Evolutionary conservation across 53 echinoderm and acorn worm species (phyloP).

Genomic region (Luidia sarsii): DNA sequence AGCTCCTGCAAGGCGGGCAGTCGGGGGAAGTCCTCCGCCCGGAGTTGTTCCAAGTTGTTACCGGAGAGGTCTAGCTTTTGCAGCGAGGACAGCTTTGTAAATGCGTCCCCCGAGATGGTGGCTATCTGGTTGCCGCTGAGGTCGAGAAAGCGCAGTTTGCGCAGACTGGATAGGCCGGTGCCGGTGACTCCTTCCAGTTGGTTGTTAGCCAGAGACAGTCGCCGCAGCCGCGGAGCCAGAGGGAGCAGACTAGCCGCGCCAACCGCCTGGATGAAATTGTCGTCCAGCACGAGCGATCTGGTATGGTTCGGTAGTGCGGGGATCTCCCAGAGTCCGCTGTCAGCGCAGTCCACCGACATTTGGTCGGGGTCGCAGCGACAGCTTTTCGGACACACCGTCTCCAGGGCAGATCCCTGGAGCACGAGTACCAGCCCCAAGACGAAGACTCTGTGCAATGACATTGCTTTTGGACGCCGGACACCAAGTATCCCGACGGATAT

Average conservation of each 20-base stretch:
- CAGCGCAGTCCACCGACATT: not conserved
- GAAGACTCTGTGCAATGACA: too few relatives aligned
- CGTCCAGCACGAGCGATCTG: not conserved
- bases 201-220: constrained; percentile 26
- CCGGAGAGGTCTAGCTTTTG: constrained; percentile 4
- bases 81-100: not conserved
- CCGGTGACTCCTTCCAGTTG: constrained; percentile 5
- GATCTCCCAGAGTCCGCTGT: not conserved
- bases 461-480: too few relatives aligned
- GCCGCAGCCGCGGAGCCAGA: not conserved
- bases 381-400: not conserved
- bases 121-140: constrained; percentile 29
- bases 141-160: not conserved
- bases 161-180: not conserved
- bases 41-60: constrained; percentile 15
- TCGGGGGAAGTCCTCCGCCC: not conserved
- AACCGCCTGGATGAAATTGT: not conserved
- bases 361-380: constrained; percentile 1
- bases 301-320: constrained; percentile 1
- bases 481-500: too few relatives aligned
- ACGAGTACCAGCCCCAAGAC: not conserved
- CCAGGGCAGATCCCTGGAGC: not conserved
- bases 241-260: not conserved
- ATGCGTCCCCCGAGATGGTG: not conserved
- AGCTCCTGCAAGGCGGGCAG: constrained; percentile 11